Conservation (phyloP, 2,797 vertebrate species). For the Halcyon smyrnensis region DNA sequence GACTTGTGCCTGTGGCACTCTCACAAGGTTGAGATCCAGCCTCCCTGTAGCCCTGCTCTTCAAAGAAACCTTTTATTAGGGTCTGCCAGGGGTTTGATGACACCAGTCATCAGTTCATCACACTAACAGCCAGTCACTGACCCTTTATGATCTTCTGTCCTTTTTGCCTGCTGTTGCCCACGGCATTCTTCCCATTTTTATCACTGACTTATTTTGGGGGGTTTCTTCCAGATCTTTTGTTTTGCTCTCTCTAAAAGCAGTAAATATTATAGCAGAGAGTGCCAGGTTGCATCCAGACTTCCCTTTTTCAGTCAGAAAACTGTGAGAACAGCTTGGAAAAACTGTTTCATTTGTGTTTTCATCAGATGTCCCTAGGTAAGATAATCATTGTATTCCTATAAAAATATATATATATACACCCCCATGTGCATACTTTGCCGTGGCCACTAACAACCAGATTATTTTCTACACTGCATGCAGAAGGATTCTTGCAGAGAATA, state of each 20-base stretch:
- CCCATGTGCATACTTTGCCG: not conserved
- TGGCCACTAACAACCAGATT: not conserved
- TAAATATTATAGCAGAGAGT: not conserved
- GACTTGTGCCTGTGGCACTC: accelerated
- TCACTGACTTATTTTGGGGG: not conserved
- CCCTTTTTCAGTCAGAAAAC: not conserved
- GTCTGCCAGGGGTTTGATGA: not conserved
- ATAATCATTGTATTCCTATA: not conserved
- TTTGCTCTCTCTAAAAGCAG: not conserved
- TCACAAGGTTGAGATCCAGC: not conserved
- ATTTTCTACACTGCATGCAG: not conserved
- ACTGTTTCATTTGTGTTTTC: not conserved
- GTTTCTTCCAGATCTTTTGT: not conserved
- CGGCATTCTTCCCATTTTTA: not conserved
- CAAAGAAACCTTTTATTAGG: not conserved
- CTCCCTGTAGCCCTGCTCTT: not conserved
- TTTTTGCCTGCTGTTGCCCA: not conserved
- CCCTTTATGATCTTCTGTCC: not conserved
- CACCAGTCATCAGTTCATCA: not conserved
- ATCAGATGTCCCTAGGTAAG: not conserved
- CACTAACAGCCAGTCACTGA: not conserved
- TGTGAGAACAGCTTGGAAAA: not conserved
- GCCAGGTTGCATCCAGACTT: not conserved
- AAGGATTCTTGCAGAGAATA: not conserved
- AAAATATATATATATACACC: not conserved